A percentile compares a stretch with the other conserved stretches of the same genome.
These are phyloP conservation scores for Cephus spinipes DNA, from an alignment of 2,888 invertebrate genomes.

Conservation along the genomic window DNA sequence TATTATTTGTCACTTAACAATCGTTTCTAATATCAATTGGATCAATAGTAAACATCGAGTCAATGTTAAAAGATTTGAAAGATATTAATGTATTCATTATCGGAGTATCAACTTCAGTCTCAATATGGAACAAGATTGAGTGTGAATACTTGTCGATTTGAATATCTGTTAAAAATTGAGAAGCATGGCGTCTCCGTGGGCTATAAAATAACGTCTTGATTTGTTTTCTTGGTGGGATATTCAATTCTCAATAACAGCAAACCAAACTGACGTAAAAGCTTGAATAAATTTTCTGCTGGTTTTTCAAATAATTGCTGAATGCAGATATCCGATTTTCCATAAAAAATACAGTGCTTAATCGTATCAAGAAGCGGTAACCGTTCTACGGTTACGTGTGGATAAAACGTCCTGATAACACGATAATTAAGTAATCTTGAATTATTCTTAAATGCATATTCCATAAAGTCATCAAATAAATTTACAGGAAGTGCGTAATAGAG, in stretches of 20 bases:
- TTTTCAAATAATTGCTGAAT: conserved; percentile 54
- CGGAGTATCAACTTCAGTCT: background rate
- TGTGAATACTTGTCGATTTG: background rate
- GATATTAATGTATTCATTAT: background rate
- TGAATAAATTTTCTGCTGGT: conserved; percentile 62
- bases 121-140: background rate
- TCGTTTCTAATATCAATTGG: too few relatives aligned
- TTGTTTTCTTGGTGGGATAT: background rate
- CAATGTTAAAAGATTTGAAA: background rate
- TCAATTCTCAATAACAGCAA: conserved; percentile 69
- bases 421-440: conserved; percentile 67
- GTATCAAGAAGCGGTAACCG: conserved; percentile 73
- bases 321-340: conserved; percentile 36
- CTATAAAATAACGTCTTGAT: background rate
- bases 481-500: conserved; percentile 79
- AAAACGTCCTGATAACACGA: conserved; percentile 72
- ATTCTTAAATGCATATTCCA: conserved; percentile 53
- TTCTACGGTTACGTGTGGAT: conserved; percentile 83
- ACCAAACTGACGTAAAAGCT: conserved; percentile 68
- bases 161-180: background rate
- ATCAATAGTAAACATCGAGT: too few relatives aligned
- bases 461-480: conserved; percentile 74
- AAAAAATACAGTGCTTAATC: conserved; percentile 59
- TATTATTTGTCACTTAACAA: too few relatives aligned
- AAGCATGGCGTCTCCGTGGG: background rate